Evolutionary conservation across 2,113 vertebrate species (phyloP).

Genomic region (Monopterus albus): DNA sequence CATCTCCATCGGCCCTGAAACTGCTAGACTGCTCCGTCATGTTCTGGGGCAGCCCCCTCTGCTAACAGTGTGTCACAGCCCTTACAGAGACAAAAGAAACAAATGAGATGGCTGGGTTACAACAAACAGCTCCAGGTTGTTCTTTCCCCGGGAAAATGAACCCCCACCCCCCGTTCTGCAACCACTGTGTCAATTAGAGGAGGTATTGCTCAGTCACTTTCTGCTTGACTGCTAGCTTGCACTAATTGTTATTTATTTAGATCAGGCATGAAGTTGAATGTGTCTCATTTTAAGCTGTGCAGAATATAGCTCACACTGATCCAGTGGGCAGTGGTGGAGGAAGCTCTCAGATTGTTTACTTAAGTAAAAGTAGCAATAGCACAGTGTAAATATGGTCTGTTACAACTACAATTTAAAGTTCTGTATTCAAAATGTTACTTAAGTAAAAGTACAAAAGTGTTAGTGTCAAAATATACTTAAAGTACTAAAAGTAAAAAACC

Average conservation of each 20-base stretch:
- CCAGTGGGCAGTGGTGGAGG: no score
- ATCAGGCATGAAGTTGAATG: slow-evolving; percentile 35
- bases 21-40: slow-evolving; percentile 56
- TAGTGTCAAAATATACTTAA: no score
- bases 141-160: slow-evolving; percentile 67
- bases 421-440: no score
- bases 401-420: no score
- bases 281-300: slow-evolving; percentile 22
- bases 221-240: slow-evolving; percentile 41
- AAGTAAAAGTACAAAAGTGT: no score
- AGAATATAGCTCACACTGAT: slow-evolving; percentile 5
- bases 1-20: slow-evolving; percentile 65
- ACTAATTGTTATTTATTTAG: slow-evolving; percentile 67
- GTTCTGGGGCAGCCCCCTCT: slow-evolving; percentile 56
- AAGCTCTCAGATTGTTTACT: no score
- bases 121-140: slow-evolving; percentile 73
- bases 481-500: no score
- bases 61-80: slow-evolving; percentile 67
- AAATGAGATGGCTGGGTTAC: slow-evolving; percentile 72
- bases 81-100: slow-evolving; percentile 73
- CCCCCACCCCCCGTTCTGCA: slow-evolving; percentile 22
- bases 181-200: slow-evolving; percentile 63
- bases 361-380: no score
- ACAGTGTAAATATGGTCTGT: no score
- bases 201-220: slow-evolving; percentile 51